phyloP scores from a whole-genome alignment of 2,113 vertebrate genomes.

The Syngnathus floridae region DNA sequence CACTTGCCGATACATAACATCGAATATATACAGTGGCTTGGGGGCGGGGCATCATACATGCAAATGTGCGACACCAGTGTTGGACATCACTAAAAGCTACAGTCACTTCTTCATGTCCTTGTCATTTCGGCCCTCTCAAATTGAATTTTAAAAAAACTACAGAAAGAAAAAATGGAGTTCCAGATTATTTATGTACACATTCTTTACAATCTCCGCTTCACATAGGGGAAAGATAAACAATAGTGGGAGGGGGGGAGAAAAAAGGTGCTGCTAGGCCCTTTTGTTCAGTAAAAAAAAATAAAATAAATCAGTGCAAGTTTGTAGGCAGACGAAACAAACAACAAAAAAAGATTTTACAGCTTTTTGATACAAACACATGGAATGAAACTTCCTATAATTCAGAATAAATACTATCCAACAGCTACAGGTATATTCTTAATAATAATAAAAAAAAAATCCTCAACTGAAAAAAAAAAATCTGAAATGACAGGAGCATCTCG shows the following conservation, averaged over 20 bases:
- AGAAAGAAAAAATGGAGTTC: conserved; percentile 69
- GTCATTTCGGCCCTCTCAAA: conserved; percentile 64
- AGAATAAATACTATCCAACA: conserved; percentile 56
- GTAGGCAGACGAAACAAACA: conserved; percentile 66
- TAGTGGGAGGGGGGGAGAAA: not conserved
- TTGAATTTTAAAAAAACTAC: conserved; percentile 32
- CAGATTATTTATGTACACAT: conserved; percentile 91
- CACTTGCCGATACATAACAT: conserved; percentile 89
- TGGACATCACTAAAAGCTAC: conserved; percentile 79
- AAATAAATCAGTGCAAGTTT: conserved; percentile 80
- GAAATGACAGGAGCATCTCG: conserved; percentile 40
- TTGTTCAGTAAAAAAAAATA: conserved; percentile 48
- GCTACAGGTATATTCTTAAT: conserved; percentile 15
- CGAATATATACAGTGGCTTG: conserved; percentile 87
- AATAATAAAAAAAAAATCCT: conserved; percentile 36
- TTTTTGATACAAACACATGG: conserved; percentile 35
- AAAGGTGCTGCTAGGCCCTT: conserved; percentile 32
- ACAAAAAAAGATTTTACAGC: conserved; percentile 38
- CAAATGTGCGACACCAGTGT: conserved; percentile 86
- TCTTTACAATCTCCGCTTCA: conserved; percentile 79
- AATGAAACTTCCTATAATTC: conserved; percentile 41
- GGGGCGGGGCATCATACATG: conserved; percentile 83
- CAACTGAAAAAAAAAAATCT: conserved; percentile 19
- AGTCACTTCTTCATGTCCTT: conserved; percentile 44
- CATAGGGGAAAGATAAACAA: not conserved